Conservation (phyloP, 2,888 invertebrate genomes). For the Epsilonema sp. region DNA sequence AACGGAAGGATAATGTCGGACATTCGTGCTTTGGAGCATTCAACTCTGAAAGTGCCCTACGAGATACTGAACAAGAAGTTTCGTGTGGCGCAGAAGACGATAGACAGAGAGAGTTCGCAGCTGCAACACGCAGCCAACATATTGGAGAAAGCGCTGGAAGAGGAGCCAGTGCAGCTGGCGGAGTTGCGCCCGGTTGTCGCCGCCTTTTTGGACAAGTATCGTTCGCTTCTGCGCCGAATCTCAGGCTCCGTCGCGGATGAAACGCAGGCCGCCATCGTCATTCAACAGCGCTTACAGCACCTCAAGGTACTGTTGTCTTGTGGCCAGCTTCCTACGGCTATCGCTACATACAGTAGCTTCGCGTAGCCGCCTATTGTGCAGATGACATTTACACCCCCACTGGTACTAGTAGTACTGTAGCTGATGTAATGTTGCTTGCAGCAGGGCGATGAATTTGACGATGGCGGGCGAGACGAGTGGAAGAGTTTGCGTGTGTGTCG, state of each 20-base stretch:
- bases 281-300: slow-evolving; percentile 77
- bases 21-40: slow-evolving; percentile 78
- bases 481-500: slow-evolving; percentile 67
- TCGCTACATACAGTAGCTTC: too few species aligned
- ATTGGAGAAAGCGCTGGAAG: slow-evolving; percentile 51
- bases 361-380: too few species aligned
- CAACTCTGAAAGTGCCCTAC: slow-evolving; percentile 89
- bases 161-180: slow-evolving; percentile 35
- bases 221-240: slow-evolving; percentile 73
- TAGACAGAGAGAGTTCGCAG: slow-evolving; percentile 50
- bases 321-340: slow-evolving; percentile 12
- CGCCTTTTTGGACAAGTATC: slow-evolving; percentile 66
- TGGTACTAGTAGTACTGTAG: too few species aligned
- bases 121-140: slow-evolving; percentile 57
- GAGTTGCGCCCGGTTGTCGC: slow-evolving; percentile 61
- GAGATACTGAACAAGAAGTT: slow-evolving; percentile 93
- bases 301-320: slow-evolving; percentile 62
- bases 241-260: slow-evolving; percentile 80
- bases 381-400: too few species aligned
- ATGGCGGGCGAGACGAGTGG: too few species aligned
- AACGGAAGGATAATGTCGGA: slow-evolving; percentile 60
- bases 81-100: slow-evolving; percentile 71
- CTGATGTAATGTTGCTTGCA: too few species aligned
- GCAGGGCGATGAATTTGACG: too few species aligned
- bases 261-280: slow-evolving; percentile 64